Conservation (phyloP, 2,888 invertebrate genomes). For the Leptopilina drosophilae region DNA sequence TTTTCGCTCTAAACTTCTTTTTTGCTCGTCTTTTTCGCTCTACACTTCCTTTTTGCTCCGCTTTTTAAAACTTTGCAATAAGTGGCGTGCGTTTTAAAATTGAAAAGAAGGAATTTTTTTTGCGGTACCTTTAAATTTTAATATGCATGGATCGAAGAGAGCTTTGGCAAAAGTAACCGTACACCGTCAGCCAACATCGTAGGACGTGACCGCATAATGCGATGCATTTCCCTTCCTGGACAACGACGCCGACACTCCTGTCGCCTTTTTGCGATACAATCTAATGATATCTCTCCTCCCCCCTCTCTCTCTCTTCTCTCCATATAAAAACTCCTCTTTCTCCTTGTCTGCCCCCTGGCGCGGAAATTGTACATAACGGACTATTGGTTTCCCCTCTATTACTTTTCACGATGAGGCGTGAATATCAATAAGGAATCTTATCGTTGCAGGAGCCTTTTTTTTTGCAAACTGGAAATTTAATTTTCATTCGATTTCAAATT, state of each 20-base stretch:
- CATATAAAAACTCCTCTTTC: conserved; percentile 6
- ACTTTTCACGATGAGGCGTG: conserved; percentile 6
- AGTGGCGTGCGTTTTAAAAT: not conserved
- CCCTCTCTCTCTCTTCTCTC: too few relatives aligned
- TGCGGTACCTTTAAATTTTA: conserved; percentile 16
- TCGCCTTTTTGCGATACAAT: conserved; percentile 36
- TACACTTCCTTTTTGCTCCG: too few relatives aligned
- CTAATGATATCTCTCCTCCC: conserved; percentile 3
- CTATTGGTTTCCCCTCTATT: conserved; percentile 31
- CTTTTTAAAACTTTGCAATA: too few relatives aligned
- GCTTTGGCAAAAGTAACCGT: conserved; percentile 22
- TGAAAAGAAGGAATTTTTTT: not conserved
- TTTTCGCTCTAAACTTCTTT: not conserved
- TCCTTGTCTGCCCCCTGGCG: conserved; percentile 10
- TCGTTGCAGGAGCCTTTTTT: not conserved
- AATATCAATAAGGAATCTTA: conserved; percentile 31
- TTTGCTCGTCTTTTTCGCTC: too few relatives aligned
- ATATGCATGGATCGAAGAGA: conserved; percentile 13
- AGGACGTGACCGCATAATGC: conserved; percentile 28
- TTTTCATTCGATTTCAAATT: too few relatives aligned
- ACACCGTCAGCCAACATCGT: not conserved
- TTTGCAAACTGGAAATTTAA: not conserved
- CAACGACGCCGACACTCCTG: conserved; percentile 32
- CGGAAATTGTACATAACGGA: conserved; percentile 31
- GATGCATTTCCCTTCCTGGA: conserved; percentile 30